Percentiles rank a stretch among this genome's conserved stretches.
These are phyloP conservation scores for Drosophila falleni DNA, from an alignment of 2,888 invertebrate genomes.

Conservation along the genomic window DNA sequence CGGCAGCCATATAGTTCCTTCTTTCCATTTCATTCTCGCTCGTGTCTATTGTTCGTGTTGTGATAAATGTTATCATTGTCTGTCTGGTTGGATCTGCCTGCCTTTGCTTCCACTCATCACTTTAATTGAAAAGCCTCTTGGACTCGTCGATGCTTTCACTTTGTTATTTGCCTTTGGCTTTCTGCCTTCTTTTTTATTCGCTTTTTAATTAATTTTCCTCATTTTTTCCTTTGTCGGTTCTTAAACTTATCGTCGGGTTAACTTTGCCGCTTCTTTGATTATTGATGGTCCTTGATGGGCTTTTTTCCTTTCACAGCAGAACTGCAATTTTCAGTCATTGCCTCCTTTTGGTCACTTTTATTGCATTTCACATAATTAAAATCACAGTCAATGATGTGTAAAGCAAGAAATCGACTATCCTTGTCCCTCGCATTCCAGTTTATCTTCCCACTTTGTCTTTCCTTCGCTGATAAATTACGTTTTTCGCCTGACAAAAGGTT, in stretches of 20 bases:
- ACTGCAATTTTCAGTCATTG: conserved; percentile 34
- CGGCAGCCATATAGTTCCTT: conserved; percentile 30
- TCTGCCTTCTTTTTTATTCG: conserved; percentile 42
- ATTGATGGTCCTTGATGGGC: conserved; percentile 43
- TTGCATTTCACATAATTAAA: conserved; percentile 65
- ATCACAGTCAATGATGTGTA: conserved; percentile 67
- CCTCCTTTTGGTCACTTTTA: conserved; percentile 20
- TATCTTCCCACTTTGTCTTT: background rate
- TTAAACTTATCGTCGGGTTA: conserved; percentile 35
- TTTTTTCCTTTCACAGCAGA: conserved; percentile 15
- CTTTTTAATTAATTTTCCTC: conserved; percentile 72
- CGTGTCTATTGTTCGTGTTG: conserved; percentile 50
- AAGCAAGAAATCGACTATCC: conserved; percentile 24
- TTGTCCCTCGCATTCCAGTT: background rate
- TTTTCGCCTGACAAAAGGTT: conserved; percentile 40
- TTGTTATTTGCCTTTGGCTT: conserved; percentile 64
- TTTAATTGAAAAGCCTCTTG: conserved; percentile 66
- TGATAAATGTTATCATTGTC: conserved; percentile 70
- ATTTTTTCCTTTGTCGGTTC: conserved; percentile 30
- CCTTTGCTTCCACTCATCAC: conserved; percentile 60
- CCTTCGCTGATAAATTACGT: conserved; percentile 39
- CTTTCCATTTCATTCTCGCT: conserved; percentile 22
- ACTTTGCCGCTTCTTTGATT: conserved; percentile 43
- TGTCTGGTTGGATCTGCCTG: conserved; percentile 23
- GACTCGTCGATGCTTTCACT: conserved; percentile 30